phyloP scores from a whole-genome alignment of 2,888 invertebrate genomes.

The Lasioglossum lativentre region DNA sequence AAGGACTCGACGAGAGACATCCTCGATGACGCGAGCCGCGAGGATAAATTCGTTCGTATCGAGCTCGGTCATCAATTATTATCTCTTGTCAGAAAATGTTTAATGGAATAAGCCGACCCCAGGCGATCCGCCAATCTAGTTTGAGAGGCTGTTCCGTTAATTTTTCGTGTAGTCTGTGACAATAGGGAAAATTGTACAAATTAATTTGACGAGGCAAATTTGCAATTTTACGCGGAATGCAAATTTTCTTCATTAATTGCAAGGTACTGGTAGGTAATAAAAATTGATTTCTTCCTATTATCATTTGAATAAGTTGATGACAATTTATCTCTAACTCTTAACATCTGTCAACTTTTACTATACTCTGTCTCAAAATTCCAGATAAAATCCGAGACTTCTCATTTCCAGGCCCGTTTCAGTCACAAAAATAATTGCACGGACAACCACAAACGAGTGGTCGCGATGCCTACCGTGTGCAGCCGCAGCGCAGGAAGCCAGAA shows the following conservation, averaged over 20 bases:
- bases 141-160: not conserved
- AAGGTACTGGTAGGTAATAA: too few species aligned
- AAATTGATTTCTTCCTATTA: too few species aligned
- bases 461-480: not conserved
- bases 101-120: not conserved
- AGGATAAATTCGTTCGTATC: not conserved
- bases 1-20: not conserved
- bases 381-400: too few species aligned
- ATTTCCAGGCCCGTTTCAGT: not conserved
- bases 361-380: too few species aligned
- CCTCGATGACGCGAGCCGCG: not conserved
- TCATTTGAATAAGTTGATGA: too few species aligned
- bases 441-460: not conserved
- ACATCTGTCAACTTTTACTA: too few species aligned
- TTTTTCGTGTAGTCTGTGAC: not conserved
- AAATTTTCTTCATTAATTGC: too few species aligned
- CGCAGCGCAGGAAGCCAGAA: not conserved
- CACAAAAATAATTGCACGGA: not conserved
- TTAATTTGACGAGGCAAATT: too few species aligned
- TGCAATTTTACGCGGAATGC: too few species aligned
- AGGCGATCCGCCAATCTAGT: not conserved
- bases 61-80: not conserved
- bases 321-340: too few species aligned
- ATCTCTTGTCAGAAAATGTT: not conserved
- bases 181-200: too few species aligned